Evolutionary conservation across 2,797 vertebrate species (phyloP), one percentile per base, ranked within the genome.

Genomic region (Oophaga sylvatica): DNA sequence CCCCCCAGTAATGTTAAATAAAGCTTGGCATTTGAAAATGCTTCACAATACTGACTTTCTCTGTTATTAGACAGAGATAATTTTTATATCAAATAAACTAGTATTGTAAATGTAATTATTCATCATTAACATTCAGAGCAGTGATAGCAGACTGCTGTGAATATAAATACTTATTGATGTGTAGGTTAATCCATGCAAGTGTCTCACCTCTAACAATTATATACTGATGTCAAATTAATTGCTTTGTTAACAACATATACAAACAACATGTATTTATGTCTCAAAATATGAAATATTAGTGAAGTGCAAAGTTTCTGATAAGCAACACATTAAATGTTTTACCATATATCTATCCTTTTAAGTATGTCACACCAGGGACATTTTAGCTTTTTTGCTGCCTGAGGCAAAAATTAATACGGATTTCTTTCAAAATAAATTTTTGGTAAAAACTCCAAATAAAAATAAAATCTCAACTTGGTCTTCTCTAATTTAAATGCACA

Each of bases 241-340:
- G 29, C 68, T 71, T 83, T 75, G 75, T 41, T 84, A 82, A 41
- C 31, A 75, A 73, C 22, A 56, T 75, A 73, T 59, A 56, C 56
- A 75, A 73, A 75, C 82, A 59, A 35, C 82, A 59, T 35, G 20
- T 56, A 75, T 84, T 60, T 13, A 71, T 75, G 13, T 60, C 29
- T 26, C 57, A 13, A 63, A 80, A 80, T 35, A 45, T 35, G 1
- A 63, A 22, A 62, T 63, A 22, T 63, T 80, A 35, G 31, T 45
- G 22, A 80, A 63, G 9, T 6, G 19, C 45, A n/a, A 19, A 16
- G 29, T 57, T 59, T 10, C 13, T 53, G 48, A 53, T 48, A 11
- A 41, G 35, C 3, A 41, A 41, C 5, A 53, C 48, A 53, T 1
- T 53, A 11, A 53, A 53, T 53, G 48, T 53, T 53, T 53, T 53